Conservation (phyloP, 2,113 vertebrate genomes). For the Aptenodytes forsteri region DNA sequence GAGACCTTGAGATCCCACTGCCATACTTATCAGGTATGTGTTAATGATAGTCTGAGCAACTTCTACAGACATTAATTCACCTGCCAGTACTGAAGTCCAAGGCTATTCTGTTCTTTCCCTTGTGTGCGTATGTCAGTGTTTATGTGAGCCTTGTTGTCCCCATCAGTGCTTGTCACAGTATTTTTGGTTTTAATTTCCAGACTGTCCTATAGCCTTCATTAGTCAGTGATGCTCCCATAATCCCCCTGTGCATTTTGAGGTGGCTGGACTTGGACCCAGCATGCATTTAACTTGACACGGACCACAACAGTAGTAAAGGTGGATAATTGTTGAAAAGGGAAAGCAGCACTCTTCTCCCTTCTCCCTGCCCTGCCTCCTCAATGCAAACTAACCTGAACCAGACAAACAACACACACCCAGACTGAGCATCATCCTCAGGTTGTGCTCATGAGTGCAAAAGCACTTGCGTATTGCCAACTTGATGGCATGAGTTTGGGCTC, state of each 20-base stretch:
- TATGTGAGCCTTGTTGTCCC: not conserved
- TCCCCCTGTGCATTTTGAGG: not conserved
- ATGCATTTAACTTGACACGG: not conserved
- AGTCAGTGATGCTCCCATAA: not conserved
- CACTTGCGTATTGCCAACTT: no score
- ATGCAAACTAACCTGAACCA: not conserved
- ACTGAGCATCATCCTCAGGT: not conserved
- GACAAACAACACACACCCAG: not conserved
- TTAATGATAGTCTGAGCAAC: conserved; percentile 17
- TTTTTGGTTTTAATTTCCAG: not conserved
- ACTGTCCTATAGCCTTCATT: not conserved
- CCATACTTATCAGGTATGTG: conserved; percentile 19
- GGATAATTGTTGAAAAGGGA: not conserved
- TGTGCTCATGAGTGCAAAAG: not conserved
- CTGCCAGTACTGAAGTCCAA: not conserved
- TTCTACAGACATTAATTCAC: conserved; percentile 32
- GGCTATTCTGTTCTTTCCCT: not conserved
- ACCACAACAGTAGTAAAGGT: not conserved
- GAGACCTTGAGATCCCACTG: conserved; percentile 43
- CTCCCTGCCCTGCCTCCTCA: not conserved
- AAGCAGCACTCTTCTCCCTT: not conserved
- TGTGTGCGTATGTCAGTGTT: not conserved
- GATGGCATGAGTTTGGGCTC: not conserved
- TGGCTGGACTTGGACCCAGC: not conserved
- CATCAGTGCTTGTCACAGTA: not conserved